These are phyloP conservation scores for Pitta sordida DNA, from an alignment of 2,113 vertebrate species.

Conservation along the genomic window DNA sequence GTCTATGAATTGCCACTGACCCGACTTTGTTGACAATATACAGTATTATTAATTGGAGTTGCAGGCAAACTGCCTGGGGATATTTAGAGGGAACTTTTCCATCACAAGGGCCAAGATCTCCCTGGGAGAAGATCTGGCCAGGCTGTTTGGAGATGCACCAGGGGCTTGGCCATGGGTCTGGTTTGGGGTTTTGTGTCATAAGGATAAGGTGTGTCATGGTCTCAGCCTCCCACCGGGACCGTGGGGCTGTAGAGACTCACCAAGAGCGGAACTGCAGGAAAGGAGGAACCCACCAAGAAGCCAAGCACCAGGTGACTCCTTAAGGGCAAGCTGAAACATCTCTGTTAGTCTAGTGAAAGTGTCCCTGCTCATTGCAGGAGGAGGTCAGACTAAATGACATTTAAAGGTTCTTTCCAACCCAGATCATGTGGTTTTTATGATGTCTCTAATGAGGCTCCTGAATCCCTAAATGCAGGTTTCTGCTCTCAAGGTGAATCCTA, in stretches of 20 bases:
- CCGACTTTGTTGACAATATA: slow-evolving; percentile 17
- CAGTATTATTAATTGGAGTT: background rate
- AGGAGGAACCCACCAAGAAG: background rate
- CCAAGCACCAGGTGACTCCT: background rate
- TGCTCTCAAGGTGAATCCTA: background rate
- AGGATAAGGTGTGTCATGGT: background rate
- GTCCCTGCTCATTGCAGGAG: background rate
- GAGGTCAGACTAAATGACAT: background rate
- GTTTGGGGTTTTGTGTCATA: background rate
- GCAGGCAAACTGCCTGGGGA: background rate
- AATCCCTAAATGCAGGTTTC: background rate
- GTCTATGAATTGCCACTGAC: background rate
- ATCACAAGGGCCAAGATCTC: background rate
- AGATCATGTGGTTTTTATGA: background rate
- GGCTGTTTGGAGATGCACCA: background rate
- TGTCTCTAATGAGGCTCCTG: background rate
- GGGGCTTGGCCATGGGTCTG: background rate
- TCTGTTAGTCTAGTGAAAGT: background rate
- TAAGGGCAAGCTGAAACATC: background rate
- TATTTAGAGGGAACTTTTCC: background rate
- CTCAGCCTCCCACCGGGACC: background rate
- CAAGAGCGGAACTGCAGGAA: fast-evolving
- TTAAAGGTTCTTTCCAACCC: background rate
- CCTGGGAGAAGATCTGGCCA: background rate
- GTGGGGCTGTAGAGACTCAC: fast-evolving